These are phyloP conservation scores for Diglossa cyanea DNA, from an alignment of 2,797 vertebrate species.

Conservation along the genomic window DNA sequence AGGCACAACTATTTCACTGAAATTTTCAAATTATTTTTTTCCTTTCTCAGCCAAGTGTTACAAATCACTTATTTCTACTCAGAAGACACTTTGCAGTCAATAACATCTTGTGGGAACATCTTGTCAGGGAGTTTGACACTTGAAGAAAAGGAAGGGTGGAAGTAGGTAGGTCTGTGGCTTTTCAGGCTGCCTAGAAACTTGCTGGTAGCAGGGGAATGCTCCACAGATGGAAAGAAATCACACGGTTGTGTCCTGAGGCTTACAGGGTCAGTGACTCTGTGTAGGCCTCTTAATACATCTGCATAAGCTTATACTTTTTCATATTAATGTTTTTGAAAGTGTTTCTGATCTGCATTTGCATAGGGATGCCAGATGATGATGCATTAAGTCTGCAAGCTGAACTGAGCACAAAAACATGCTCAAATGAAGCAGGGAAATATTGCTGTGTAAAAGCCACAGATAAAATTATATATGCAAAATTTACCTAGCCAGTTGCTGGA, in stretches of 20 bases:
- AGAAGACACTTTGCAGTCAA: background rate
- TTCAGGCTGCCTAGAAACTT: background rate
- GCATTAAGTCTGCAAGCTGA: background rate
- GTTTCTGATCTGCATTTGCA: background rate
- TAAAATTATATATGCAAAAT: background rate
- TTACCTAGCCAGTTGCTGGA: background rate
- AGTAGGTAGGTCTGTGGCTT: background rate
- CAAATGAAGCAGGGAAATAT: slow-evolving; percentile 9
- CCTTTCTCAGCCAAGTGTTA: background rate
- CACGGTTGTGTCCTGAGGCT: background rate
- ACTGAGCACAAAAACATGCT: background rate
- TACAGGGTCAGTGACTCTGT: background rate
- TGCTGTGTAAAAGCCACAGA: background rate
- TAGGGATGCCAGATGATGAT: background rate
- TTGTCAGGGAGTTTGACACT: background rate
- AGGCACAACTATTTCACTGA: background rate
- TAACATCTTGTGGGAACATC: background rate
- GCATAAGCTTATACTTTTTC: background rate
- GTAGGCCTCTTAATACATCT: background rate
- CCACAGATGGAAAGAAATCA: background rate
- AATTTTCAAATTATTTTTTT: background rate
- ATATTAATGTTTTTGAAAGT: background rate
- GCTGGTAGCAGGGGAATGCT: background rate
- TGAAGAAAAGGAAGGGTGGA: background rate
- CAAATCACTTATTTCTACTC: background rate